Evolutionary conservation across 1,140 invertebrate species (phyloP), one percentile per base, ranked within the genome.

Genomic region (Hylyphantes graminicola): DNA sequence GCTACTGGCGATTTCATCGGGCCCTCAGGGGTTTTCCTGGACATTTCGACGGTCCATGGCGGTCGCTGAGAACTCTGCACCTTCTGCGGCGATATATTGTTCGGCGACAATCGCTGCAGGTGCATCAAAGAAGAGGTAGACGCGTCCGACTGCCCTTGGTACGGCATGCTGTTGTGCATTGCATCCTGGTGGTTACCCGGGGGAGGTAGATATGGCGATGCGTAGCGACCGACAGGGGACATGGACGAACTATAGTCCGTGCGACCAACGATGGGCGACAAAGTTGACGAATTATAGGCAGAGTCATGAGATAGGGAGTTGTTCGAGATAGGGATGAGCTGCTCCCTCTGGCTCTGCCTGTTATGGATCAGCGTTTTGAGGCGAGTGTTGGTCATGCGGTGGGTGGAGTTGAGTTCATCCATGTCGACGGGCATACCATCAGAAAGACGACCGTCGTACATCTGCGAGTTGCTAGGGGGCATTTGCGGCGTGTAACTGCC

Each of bases 371-470:
- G 67, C 64, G 86, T 85, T 61, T 88, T 88, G 51, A 88, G 65
- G 35, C 87, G 86, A 82, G 79, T 86, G 74, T 88, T 88, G 72
- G 86, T 88, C 80, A 88, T 80, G 57, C 88, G 87, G 85, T 88
- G 87, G 67, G 86, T 84, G 51, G 86, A 82, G 53, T 67, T 77
- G 13, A 74, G 19, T 21, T 64, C 74, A 68, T 85, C 82, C 17
- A 67, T 68, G 9, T 85, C 74, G 21, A 75, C 54, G 13, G 51
- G 12, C 35, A 83, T 67, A 17, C 61, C 35, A 13, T 50, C 19
- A 63, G 70, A 50, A 57, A 59, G 8, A 51, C 82, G 73, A n/a
- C 48, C 53, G 11, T 85, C 74, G 48, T 74, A 85, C 65, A 77
- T 48, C 11, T 48, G 64, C 11, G 73, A 51, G 57, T 55, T 55